A percentile compares a stretch with the other conserved stretches of the same genome.
phyloP scores from a whole-genome alignment of 2,797 vertebrate genomes.

The Danio choprae region DNA sequence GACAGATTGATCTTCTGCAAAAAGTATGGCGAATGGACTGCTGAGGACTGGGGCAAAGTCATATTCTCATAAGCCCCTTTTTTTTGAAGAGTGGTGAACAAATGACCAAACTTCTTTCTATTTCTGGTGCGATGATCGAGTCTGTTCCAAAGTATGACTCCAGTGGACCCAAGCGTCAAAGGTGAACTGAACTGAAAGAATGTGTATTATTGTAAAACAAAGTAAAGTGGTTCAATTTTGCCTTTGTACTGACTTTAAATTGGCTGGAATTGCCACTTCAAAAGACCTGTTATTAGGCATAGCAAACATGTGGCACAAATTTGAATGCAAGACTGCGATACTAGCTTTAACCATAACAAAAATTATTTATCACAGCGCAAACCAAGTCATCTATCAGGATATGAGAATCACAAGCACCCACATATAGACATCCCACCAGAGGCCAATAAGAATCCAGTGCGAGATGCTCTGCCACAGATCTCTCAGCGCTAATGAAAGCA shows the following conservation, averaged over 20 bases:
- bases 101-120: no score
- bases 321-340: neutral
- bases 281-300: neutral
- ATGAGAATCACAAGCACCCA: slow-evolving; percentile 27
- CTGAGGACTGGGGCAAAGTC: no score
- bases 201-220: neutral
- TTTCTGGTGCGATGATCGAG: no score
- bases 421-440: slow-evolving; percentile 14
- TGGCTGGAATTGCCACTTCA: neutral
- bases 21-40: no score
- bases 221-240: neutral
- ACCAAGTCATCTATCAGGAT: slow-evolving; percentile 19
- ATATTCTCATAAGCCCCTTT: no score
- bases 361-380: slow-evolving; percentile 10
- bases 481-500: slow-evolving; percentile 79
- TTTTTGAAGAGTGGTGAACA: no score
- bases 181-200: neutral
- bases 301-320: neutral
- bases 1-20: no score
- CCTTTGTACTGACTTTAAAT: neutral
- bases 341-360: neutral
- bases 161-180: no score
- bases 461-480: slow-evolving; percentile 73
- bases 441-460: slow-evolving; percentile 2
- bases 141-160: no score